phyloP scores from a whole-genome alignment of 2,797 vertebrate species.

The Chelonia mydas region DNA sequence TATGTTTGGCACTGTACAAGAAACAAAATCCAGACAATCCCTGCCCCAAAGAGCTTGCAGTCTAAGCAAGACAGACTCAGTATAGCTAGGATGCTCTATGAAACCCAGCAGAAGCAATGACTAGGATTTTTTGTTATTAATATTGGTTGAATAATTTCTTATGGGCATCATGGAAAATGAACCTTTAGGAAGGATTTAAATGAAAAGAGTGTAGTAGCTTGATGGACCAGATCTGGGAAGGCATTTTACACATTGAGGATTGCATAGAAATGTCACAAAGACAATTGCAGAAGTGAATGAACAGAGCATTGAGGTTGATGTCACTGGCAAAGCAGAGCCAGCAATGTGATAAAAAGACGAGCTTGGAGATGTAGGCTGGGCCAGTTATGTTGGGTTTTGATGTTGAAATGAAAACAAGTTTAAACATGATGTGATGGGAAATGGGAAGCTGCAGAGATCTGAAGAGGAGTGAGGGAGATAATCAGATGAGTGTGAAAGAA shows the following conservation, averaged over 20 bases:
- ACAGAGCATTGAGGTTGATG: not conserved
- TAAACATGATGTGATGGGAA: not conserved
- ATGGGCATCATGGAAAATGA: not conserved
- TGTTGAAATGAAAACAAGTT: not conserved
- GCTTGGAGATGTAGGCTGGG: not conserved
- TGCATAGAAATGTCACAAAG: not conserved
- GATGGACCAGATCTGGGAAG: not conserved
- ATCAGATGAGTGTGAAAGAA: slow-evolving; percentile 28
- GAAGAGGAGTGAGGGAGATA: not conserved
- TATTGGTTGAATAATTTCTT: not conserved
- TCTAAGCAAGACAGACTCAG: not conserved
- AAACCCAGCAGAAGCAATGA: not conserved
- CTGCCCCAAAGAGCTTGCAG: not conserved
- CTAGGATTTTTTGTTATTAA: not conserved
- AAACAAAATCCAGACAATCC: not conserved
- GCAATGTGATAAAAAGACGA: not conserved
- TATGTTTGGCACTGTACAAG: not conserved
- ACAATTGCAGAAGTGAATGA: not conserved
- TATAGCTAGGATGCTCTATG: not conserved
- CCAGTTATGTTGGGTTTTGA: not conserved
- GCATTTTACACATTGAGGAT: not conserved
- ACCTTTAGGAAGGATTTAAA: not conserved
- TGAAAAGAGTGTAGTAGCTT: not conserved
- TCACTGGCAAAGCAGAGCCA: not conserved
- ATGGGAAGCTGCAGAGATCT: not conserved